phyloP scores from a whole-genome alignment of 2,113 vertebrate genomes.

The Alouatta palliata region DNA sequence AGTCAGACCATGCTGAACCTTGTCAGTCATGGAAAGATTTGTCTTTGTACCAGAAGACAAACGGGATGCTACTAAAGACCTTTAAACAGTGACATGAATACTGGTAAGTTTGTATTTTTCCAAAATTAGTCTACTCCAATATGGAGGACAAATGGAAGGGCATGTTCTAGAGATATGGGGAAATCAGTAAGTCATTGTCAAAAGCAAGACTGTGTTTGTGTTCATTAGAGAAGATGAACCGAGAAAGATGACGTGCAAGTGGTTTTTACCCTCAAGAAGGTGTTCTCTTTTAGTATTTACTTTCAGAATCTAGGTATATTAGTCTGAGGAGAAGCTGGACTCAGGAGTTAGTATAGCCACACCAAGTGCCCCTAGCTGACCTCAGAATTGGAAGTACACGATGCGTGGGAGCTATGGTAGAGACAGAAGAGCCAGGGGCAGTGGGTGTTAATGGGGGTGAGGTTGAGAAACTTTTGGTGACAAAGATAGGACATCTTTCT shows the following conservation, averaged over 20 bases:
- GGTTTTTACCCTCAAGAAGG: neutral
- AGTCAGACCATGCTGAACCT: neutral
- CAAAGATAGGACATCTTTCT: neutral
- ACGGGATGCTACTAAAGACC: neutral
- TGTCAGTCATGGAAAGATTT: neutral
- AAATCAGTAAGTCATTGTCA: neutral
- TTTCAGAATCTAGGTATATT: neutral
- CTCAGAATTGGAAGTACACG: neutral
- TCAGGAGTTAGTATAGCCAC: neutral
- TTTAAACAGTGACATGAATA: neutral
- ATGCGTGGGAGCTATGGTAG: neutral
- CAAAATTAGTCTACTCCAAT: neutral
- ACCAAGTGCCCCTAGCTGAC: neutral
- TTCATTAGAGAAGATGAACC: neutral
- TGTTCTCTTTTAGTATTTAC: neutral
- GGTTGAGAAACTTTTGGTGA: neutral
- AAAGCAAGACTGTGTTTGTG: neutral
- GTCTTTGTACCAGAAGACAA: neutral
- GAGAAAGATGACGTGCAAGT: neutral
- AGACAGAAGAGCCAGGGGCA: neutral
- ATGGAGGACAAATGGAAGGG: neutral
- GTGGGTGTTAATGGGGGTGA: neutral
- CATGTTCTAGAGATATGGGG: neutral
- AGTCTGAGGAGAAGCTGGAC: neutral
- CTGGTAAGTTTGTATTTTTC: neutral